These are phyloP conservation scores for Paraplagusia blochii DNA, from an alignment of 2,113 vertebrate genomes.

Conservation along the genomic window DNA sequence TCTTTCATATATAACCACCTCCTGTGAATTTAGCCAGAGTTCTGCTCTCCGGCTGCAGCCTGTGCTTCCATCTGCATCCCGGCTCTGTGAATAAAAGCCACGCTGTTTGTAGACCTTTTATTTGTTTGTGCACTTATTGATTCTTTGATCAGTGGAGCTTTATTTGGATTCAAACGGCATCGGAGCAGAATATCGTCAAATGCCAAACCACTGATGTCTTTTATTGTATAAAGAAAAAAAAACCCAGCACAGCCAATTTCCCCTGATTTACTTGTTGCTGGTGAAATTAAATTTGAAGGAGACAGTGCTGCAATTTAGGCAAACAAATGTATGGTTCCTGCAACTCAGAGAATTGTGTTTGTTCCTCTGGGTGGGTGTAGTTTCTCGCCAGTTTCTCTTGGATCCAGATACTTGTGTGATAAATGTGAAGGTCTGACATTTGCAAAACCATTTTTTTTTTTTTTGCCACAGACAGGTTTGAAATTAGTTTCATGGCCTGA, in stretches of 20 bases:
- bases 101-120: constrained; percentile 53
- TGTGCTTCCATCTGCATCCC: constrained; percentile 54
- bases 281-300: constrained; percentile 12
- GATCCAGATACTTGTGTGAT: no score
- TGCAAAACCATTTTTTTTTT: no score
- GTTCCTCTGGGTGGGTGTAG: no score
- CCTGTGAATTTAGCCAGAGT: not conserved
- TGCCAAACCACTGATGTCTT: constrained; percentile 49
- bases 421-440: no score
- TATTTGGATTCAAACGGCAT: constrained; percentile 35
- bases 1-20: no score
- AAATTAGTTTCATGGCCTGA: no score
- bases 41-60: constrained; percentile 50
- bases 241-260: constrained; percentile 39
- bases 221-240: constrained; percentile 34
- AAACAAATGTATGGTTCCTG: constrained; percentile 15
- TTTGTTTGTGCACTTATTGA: constrained; percentile 50
- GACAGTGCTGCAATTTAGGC: constrained; percentile 7
- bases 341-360: constrained; percentile 18
- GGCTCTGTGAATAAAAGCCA: constrained; percentile 50
- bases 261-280: constrained; percentile 9
- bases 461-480: no score
- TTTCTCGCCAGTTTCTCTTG: no score
- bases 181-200: constrained; percentile 47
- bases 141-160: constrained; percentile 41